These are phyloP conservation scores for Rhopalosiphum padi DNA, from an alignment of 1,140 invertebrate genomes.

Conservation along the genomic window DNA sequence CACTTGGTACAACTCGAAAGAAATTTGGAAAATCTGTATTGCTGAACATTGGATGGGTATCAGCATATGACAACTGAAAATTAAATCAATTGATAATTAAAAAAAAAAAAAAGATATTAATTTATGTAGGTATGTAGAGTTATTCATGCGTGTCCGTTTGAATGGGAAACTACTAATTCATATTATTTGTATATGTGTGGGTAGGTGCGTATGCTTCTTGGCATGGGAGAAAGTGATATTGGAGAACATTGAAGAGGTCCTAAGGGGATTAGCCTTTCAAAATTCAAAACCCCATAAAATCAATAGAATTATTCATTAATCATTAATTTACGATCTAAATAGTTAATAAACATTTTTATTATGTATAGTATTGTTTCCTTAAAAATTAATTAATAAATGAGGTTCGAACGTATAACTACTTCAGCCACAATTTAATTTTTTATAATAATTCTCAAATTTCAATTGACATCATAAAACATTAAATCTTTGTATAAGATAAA, in stretches of 20 bases:
- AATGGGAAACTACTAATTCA: not conserved
- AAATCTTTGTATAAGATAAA: not conserved
- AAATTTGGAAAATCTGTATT: constrained; percentile 94
- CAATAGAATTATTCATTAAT: not conserved
- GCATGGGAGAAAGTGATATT: not conserved
- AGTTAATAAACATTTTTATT: no score
- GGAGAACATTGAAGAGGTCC: not conserved
- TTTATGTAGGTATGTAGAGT: no score
- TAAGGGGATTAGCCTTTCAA: not conserved
- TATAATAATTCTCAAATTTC: no score
- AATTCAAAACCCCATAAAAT: not conserved
- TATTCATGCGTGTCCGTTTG: not conserved
- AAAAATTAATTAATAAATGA: no score
- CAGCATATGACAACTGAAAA: constrained; percentile 91
- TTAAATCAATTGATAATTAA: not conserved
- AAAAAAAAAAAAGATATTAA: not conserved
- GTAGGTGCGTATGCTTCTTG: no score
- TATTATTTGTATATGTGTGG: not conserved
- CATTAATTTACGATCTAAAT: not conserved
- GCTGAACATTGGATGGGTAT: constrained; percentile 98
- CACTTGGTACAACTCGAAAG: constrained; percentile 93
- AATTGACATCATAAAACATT: not conserved
- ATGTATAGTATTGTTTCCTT: no score
- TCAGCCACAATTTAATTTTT: no score
- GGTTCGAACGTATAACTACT: no score